These are phyloP conservation scores for Adoxophyes honmai DNA, from an alignment of 1,140 invertebrate genomes.

Conservation along the genomic window DNA sequence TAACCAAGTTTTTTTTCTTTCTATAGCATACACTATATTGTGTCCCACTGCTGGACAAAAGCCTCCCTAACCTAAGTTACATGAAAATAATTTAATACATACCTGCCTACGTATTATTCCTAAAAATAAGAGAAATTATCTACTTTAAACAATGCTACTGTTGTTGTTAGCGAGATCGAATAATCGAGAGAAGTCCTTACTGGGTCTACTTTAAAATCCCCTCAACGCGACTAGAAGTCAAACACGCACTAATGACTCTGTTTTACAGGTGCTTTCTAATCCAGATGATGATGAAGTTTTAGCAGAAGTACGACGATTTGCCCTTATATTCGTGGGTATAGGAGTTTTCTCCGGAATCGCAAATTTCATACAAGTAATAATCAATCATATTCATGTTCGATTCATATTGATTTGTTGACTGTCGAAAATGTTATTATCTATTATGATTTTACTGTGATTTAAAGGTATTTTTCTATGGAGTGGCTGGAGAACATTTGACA, in stretches of 20 bases:
- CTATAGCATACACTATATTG: too few relatives aligned
- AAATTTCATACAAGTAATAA: conserved; percentile 80
- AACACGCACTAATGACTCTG: background rate
- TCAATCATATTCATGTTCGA: background rate
- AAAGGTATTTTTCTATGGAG: conserved; percentile 78
- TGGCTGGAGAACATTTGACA: conserved; percentile 85
- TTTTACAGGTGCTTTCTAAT: conserved; percentile 68
- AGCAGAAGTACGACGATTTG: conserved; percentile 77
- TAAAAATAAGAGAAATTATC: too few relatives aligned
- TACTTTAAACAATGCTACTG: too few relatives aligned
- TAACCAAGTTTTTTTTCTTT: too few relatives aligned
- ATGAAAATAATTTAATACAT: too few relatives aligned
- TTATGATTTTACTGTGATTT: conserved; percentile 8
- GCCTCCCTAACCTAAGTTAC: too few relatives aligned
- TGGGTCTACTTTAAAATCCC: too few relatives aligned
- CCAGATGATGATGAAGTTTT: conserved; percentile 70
- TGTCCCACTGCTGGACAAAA: too few relatives aligned
- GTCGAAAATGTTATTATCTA: conserved; percentile 11
- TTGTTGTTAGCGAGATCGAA: too few relatives aligned
- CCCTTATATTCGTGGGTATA: conserved; percentile 81
- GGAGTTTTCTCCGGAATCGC: conserved; percentile 81
- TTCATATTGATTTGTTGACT: background rate
- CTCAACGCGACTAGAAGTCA: too few relatives aligned
- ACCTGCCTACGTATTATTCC: too few relatives aligned
- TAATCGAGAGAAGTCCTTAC: too few relatives aligned